Conservation (phyloP, 1,140 invertebrate genomes). For the Cydia strobilella region DNA sequence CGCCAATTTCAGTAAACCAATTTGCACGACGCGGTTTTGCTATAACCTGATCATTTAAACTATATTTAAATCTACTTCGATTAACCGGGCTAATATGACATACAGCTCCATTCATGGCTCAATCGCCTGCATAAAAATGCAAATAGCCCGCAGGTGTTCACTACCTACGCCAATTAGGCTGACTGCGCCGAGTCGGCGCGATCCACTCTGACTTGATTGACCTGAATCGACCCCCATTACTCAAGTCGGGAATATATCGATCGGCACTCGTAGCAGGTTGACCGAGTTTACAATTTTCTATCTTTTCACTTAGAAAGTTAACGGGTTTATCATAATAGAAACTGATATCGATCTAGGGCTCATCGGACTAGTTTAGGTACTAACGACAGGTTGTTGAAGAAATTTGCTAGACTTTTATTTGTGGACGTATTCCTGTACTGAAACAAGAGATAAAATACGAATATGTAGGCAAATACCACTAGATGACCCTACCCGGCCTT, state of each 20-base stretch:
- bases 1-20: too few species aligned
- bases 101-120: not conserved
- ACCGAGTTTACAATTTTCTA: conserved; percentile 21
- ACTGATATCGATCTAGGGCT: conserved; percentile 6
- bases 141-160: conserved; percentile 19
- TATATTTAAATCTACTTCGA: not conserved
- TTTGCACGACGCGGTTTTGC: too few species aligned
- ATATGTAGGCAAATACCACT: not conserved
- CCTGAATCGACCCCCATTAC: conserved; percentile 34
- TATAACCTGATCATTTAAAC: not conserved
- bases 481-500: not conserved
- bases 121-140: conserved; percentile 19
- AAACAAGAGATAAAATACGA: too few species aligned
- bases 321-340: conserved; percentile 14
- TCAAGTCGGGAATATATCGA: conserved; percentile 8
- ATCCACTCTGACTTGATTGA: conserved; percentile 41
- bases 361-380: conserved; percentile 3
- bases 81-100: not conserved
- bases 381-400: not conserved
- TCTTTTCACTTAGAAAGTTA: conserved; percentile 26
- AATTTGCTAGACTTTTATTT: not conserved
- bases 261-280: conserved; percentile 4
- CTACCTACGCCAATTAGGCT: conserved; percentile 41
- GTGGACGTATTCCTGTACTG: too few species aligned
- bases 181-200: conserved; percentile 38